Conservation (phyloP, 2,888 invertebrate species). For the Watsonalla binaria region DNA sequence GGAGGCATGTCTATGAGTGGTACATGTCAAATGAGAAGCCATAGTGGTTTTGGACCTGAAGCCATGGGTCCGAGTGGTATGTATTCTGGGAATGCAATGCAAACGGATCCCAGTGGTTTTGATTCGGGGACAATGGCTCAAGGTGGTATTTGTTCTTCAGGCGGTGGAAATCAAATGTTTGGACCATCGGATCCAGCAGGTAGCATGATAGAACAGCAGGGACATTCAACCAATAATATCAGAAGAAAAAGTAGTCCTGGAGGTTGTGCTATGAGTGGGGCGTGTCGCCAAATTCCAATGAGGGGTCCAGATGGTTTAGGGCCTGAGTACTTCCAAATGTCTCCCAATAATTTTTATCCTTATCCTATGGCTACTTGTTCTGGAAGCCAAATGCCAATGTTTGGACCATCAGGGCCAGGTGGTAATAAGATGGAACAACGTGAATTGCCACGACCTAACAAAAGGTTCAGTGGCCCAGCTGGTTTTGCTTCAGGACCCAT, state of each 20-base stretch:
- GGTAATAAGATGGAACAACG: neutral
- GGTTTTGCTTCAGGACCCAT: neutral
- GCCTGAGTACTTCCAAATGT: neutral
- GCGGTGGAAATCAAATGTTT: conserved; percentile 3
- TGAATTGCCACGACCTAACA: neutral
- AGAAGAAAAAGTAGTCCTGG: no score
- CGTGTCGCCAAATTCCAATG: no score
- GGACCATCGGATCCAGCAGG: conserved; percentile 1
- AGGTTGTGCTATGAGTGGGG: no score
- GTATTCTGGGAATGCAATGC: neutral
- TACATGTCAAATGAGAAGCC: no score
- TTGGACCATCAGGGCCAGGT: conserved; percentile 1
- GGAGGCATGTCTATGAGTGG: no score
- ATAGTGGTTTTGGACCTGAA: no score
- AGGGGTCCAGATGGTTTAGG: no score
- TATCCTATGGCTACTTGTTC: neutral
- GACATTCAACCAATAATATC: neutral
- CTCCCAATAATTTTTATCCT: no score
- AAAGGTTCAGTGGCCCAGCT: conserved; percentile 3
- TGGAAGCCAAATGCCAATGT: conserved; percentile 4
- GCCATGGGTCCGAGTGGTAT: neutral
- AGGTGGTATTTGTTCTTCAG: neutral
- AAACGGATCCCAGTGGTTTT: neutral
- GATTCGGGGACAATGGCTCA: neutral
- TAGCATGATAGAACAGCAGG: neutral